Base-by-base conservation (phyloP, 2,888 invertebrate species). In the Embidobia sp. region DNA sequence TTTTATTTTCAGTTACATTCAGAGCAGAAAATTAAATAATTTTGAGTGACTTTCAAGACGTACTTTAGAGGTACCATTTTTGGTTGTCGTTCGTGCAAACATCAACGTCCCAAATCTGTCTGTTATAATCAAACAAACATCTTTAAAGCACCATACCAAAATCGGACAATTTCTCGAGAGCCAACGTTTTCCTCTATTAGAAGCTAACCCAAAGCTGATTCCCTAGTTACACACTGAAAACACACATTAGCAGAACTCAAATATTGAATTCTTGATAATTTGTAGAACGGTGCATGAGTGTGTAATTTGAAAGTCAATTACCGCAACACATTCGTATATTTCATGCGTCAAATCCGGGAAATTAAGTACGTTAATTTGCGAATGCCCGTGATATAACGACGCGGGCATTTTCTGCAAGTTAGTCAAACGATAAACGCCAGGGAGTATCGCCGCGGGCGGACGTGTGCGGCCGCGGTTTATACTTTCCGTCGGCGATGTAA, bases 251-350 rank as follows among this genome's bases (percentile, higher is more conserved):
- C 8, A 16, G 0, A 31, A 48, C 16, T 6, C 7, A 33, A 33
- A 49, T 49, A 49, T 49, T 49, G 49, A 31, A 49, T 33, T 33
- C 7, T 11, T 19, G 33, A 33, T 49, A 49, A 49, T 49, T 33
- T 49, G 31, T 22, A 27, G 11, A 29, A 11, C 18, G 44, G 22
- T 10, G 22, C 33, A 44, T 44, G 22, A 61, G 35, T 26, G 35
- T 18, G 35, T 61, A 35, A 61, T 61, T 59, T n/a, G 22, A 15
- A 46, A 46, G 35, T 61, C 61, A 61, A 61, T 46, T 48, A 61
- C 35, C 27, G 27, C 15, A 18, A 0, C 31, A 13, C 10, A 33
- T 46, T 61, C 35, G 22, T 46, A 35, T 26, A 35, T 61, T 46
- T 61, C 27, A 18, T 7, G 26, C 61, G 16, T 35, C 35, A 61